Base-by-base conservation (phyloP, 2,113 vertebrate genomes). In the Motacilla alba region DNA sequence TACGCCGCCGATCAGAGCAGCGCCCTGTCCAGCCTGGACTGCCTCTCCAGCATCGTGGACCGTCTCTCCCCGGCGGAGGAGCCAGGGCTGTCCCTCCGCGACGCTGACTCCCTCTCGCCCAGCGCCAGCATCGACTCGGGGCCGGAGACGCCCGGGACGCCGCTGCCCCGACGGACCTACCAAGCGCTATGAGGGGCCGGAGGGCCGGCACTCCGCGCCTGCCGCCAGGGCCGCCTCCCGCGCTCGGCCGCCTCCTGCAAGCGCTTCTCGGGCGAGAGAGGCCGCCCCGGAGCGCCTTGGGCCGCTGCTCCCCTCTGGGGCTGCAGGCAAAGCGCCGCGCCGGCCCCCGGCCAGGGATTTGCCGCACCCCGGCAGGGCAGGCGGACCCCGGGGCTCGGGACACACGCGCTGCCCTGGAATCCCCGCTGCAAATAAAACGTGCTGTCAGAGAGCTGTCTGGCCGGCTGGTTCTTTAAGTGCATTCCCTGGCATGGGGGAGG, bases 41-140 rank as follows among this genome's bases (percentile, higher is more conserved):
- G 99, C 94, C 98, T 99, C 85, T 99, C 99, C 97, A 99, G 98
- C 97, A 99, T 99, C 84, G 99, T 99, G 98, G 99, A 99, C 94
- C 98, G 99, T 6, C 98, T 99, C 88, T 98, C 98, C 76, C 98
- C 98, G 46, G 97, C 97, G 23, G 98, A 98, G 69, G 95, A 98
- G 31, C 87, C 97, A 11, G 98, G 90, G 14, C 63, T 98, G 37
- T 55, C 93, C 26, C 93, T 98, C n/a, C 97, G 97, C 82, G 98
- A 98, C 39, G 90, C 98, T 50, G 86, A 80, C 74, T 96, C 98
- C 67, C 97, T 97, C 81, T 98, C 98, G 72, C 98, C 98, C 9
- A 96, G 97, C 37, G 92, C 96, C 96, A 98, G 98, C 97, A 96
- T 97, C 13, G 98, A 98, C 84, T 99, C 99, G 15, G 98, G 98